phyloP scores from a whole-genome alignment of 1,140 invertebrate genomes.

The Oryzaephilus surinamensis region DNA sequence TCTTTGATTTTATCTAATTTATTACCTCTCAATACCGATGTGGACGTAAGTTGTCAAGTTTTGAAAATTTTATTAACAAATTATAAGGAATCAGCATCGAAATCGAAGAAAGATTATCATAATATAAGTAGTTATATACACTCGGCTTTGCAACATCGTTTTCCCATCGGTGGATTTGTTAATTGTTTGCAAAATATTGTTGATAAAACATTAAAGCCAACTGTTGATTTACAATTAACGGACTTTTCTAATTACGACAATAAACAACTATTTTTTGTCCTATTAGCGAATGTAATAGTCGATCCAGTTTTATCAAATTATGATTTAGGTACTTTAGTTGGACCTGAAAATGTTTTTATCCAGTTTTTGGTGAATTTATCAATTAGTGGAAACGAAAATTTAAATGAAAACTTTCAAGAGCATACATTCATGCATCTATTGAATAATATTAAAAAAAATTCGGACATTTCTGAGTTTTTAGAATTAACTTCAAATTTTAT shows the following conservation, averaged over 20 bases:
- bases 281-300: not conserved
- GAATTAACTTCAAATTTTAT: too few relatives aligned
- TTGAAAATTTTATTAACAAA: constrained; percentile 36
- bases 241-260: constrained; percentile 11
- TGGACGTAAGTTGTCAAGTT: constrained; percentile 18
- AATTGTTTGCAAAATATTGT: constrained; percentile 21
- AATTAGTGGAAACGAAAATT: too few relatives aligned
- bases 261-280: not conserved
- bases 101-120: constrained; percentile 32
- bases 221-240: constrained; percentile 9
- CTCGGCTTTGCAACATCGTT: constrained; percentile 10
- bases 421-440: too few relatives aligned
- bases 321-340: too few relatives aligned
- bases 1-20: constrained; percentile 13
- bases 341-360: too few relatives aligned
- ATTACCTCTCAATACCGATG: constrained; percentile 9
- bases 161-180: constrained; percentile 21
- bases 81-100: constrained; percentile 24
- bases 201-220: constrained; percentile 12
- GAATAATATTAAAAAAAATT: too few relatives aligned
- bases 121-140: constrained; percentile 25
- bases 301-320: too few relatives aligned
- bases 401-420: too few relatives aligned
- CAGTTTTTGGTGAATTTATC: too few relatives aligned
- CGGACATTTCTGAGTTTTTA: too few relatives aligned